Conservation (phyloP, 2,888 invertebrate genomes). For the Lathronympha strigana region DNA sequence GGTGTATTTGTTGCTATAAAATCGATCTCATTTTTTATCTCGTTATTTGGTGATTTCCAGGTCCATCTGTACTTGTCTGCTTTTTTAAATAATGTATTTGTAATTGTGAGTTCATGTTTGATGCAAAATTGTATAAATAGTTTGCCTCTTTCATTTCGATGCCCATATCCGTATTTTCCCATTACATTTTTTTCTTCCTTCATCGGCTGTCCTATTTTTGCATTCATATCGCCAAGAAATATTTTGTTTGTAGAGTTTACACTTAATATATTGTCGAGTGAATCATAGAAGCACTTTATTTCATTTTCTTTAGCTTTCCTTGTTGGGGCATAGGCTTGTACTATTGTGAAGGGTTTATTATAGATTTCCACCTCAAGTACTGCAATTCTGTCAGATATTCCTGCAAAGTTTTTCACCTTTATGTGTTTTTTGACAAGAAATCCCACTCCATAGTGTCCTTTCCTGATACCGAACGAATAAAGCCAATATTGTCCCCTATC, state of each 20-base stretch:
- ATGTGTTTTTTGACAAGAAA: neutral
- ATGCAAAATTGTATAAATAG: neutral
- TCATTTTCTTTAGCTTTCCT: neutral
- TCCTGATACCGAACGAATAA: neutral
- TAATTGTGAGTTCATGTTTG: neutral
- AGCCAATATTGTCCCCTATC: neutral
- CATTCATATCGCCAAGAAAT: neutral
- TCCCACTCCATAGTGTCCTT: neutral
- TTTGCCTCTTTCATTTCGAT: neutral
- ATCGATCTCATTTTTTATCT: conserved; percentile 19
- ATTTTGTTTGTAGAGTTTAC: neutral
- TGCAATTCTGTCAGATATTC: neutral
- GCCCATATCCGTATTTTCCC: neutral
- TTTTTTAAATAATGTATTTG: conserved; percentile 17
- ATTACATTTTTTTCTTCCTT: neutral
- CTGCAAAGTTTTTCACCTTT: neutral
- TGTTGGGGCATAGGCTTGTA: neutral
- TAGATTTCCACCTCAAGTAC: neutral
- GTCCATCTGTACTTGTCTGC: conserved; percentile 19
- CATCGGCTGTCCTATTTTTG: neutral
- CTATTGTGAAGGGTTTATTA: neutral
- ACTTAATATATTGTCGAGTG: neutral
- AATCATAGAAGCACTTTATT: neutral
- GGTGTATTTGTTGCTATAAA: conserved; percentile 17
- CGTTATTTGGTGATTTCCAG: conserved; percentile 14